phyloP scores from a whole-genome alignment of 1,140 invertebrate species.

The Parapsyche elsis region DNA sequence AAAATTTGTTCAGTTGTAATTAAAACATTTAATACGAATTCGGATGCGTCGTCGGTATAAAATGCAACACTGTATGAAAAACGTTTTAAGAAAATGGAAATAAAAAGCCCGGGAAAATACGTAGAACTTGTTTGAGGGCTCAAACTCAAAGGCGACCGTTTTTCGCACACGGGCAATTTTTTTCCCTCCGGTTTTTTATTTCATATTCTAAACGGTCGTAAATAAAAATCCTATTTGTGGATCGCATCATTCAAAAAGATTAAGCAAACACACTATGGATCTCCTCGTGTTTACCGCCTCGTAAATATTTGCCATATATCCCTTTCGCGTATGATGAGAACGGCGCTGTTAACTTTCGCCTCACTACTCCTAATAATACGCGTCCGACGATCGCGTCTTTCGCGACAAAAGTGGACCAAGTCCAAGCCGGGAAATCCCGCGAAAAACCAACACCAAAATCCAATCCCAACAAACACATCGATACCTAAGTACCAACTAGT shows the following conservation, averaged over 20 bases:
- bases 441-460: no score
- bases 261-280: slow-evolving; percentile 36
- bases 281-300: slow-evolving; percentile 36
- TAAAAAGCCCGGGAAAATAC: no score
- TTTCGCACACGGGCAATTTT: background rate
- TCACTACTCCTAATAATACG: slow-evolving; percentile 36
- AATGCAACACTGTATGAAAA: no score
- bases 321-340: slow-evolving; percentile 14
- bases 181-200: background rate
- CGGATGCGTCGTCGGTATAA: no score
- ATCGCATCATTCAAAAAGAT: slow-evolving; percentile 44
- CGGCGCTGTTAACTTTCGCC: slow-evolving; percentile 21
- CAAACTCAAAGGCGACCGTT: slow-evolving; percentile 14
- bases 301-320: slow-evolving; percentile 45
- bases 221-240: slow-evolving; percentile 48
- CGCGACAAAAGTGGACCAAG: no score
- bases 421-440: no score
- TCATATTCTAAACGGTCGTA: slow-evolving; percentile 40
- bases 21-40: no score
- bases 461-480: no score
- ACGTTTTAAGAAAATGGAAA: no score
- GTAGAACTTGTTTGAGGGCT: no score
- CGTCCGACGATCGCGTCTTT: background rate
- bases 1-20: no score
- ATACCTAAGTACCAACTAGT: no score